Evolutionary conservation across 2,888 invertebrate species (phyloP).

Genomic region (Neoascia interrupta): DNA sequence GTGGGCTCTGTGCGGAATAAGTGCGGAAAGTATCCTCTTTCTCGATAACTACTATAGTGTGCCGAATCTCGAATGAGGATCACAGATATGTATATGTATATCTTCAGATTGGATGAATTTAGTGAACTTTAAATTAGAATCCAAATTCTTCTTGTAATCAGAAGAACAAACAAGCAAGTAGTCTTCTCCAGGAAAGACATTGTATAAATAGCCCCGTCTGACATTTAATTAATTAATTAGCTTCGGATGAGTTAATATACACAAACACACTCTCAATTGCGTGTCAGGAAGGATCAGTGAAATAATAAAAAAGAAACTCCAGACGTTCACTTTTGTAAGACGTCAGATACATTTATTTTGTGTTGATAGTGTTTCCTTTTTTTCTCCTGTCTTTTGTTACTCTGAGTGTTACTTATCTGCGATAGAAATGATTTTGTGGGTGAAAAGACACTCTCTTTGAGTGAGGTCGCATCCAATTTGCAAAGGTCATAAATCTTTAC

Average conservation of each 20-base stretch:
- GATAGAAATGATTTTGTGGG: slow-evolving; percentile 49
- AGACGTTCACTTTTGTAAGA: slow-evolving; percentile 35
- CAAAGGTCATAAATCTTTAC: slow-evolving; percentile 65
- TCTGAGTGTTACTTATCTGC: slow-evolving; percentile 39
- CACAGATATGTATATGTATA: not conserved
- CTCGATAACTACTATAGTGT: too few species aligned
- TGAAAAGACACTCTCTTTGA: slow-evolving; percentile 53
- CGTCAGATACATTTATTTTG: slow-evolving; percentile 56
- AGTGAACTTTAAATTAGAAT: slow-evolving; percentile 20
- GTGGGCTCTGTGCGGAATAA: slow-evolving; percentile 48
- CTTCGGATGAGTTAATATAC: slow-evolving; percentile 57
- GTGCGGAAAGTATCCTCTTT: slow-evolving; percentile 15
- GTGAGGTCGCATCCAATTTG: slow-evolving; percentile 63
- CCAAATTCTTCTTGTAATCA: slow-evolving; percentile 28
- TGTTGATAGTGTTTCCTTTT: slow-evolving; percentile 9
- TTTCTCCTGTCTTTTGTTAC: slow-evolving; percentile 11
- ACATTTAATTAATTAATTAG: slow-evolving; percentile 66
- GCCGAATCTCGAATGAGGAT: slow-evolving; percentile 12
- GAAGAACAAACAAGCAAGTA: slow-evolving; percentile 15
- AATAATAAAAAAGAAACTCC: slow-evolving; percentile 51
- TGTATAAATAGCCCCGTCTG: slow-evolving; percentile 21
- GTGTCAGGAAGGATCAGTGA: slow-evolving; percentile 62
- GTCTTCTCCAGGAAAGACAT: slow-evolving; percentile 35
- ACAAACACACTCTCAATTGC: slow-evolving; percentile 63
- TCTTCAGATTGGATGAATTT: slow-evolving; percentile 5